Conservation (phyloP, 2,888 invertebrate species). For the Drosophila kanekoi region DNA sequence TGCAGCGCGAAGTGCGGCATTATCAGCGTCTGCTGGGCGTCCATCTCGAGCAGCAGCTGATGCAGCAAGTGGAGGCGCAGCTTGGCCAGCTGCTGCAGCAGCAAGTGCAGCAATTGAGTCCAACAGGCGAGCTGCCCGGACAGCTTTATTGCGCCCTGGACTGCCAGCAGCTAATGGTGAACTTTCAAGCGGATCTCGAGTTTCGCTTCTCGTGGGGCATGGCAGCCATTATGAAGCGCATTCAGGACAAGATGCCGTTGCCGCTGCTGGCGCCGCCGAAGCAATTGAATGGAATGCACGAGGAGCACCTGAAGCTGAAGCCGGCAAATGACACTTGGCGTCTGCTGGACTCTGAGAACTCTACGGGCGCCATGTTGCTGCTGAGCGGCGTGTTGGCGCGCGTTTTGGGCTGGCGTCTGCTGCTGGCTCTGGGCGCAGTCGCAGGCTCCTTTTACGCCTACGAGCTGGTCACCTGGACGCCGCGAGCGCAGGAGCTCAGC, state of each 20-base stretch:
- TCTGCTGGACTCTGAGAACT: slow-evolving; percentile 93
- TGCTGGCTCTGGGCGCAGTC: slow-evolving; percentile 91
- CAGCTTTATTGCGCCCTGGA: slow-evolving; percentile 94
- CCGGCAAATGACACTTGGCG: slow-evolving; percentile 86
- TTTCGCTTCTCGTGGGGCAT: slow-evolving; percentile 98
- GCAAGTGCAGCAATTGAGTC: slow-evolving; percentile 88
- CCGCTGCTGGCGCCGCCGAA: slow-evolving; percentile 16
- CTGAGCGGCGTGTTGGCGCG: slow-evolving; percentile 94
- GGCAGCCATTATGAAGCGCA: slow-evolving; percentile 93
- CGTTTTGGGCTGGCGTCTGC: slow-evolving; percentile 97
- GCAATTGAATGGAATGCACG: slow-evolving; percentile 61
- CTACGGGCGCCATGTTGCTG: slow-evolving; percentile 94
- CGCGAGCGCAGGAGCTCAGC: slow-evolving; percentile 95
- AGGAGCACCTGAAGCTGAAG: slow-evolving; percentile 54
- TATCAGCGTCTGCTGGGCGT: slow-evolving; percentile 96
- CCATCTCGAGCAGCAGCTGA: slow-evolving; percentile 95
- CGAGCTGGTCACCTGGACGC: slow-evolving; percentile 98
- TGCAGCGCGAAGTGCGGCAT: slow-evolving; percentile 91
- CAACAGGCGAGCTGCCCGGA: slow-evolving; percentile 95
- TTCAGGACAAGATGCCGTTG: slow-evolving; percentile 88
- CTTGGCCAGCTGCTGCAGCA: slow-evolving; percentile 94
- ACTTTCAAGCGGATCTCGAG: slow-evolving; percentile 97
- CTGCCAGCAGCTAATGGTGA: slow-evolving; percentile 97
- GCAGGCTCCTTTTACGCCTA: slow-evolving; percentile 97
- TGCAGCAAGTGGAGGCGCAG: slow-evolving; percentile 91